Base-by-base conservation (phyloP, 2,888 invertebrate genomes). In the Mesochorus sp. region DNA sequence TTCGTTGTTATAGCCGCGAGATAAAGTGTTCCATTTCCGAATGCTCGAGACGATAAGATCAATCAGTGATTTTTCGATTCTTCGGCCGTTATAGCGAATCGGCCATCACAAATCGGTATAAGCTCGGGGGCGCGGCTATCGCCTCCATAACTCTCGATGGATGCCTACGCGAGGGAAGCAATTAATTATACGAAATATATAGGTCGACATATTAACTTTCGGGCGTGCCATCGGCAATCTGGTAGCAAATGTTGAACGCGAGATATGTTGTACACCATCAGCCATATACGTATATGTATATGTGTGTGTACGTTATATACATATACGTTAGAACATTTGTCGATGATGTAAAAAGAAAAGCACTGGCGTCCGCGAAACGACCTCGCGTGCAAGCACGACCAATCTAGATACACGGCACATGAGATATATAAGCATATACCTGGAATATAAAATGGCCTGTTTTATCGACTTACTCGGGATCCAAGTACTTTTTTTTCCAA, bases 101-200 rank as follows among this genome's bases (percentile, higher is more conserved):
- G 51, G 37, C 14, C 39, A 37, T 68, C 75, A 47, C 17, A 64
- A 73, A 73, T 78, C 78, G 74, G 67, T 44, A n/a, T n/a, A 44
- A 68, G 53, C 57, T 62, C 17, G 57, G 10, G 49, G 78, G 78
- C 21, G 78, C 74, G 78, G 73, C 64, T 70, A 78, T 78, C 74
- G 74, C 28, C 57, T 19, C 21, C 28, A 17, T 68, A 57, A 47
- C 26, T 24, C 8, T 34, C 62, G 28, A 55, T 42, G 62, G 21
- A 42, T 34, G 49, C 17, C n/a, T 31, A 57, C 12, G 42, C 49
- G 26, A 34, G 73, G 57, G 73, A 61, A 28, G 51, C 74, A 68
- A 78, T 78, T 78, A 74, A 74, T 78, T 73, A 70, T 59, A 59
- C 64, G 74, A 78, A 78, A 78, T n/a, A n/a, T n/a, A n/a, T 78